Conservation (phyloP, 2,888 invertebrate genomes). For the Drosophila cracens region DNA sequence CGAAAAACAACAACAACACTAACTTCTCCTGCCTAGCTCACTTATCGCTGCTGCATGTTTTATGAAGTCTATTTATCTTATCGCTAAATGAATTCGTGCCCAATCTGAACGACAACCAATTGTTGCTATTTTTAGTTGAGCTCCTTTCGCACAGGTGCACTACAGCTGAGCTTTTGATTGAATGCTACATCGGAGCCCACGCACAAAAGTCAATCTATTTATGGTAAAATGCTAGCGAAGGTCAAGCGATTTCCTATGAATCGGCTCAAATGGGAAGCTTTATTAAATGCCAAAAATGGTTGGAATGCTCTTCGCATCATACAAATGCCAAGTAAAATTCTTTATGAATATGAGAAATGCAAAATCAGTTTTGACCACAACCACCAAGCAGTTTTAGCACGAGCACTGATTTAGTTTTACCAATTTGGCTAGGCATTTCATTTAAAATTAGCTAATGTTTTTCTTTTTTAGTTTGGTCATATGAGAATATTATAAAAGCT, state of each 20-base stretch:
- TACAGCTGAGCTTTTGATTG: constrained; percentile 8
- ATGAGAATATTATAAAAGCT: background rate
- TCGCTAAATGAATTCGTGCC: constrained; percentile 47
- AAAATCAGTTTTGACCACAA: background rate
- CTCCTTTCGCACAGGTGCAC: constrained; percentile 18
- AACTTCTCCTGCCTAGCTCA: constrained; percentile 1
- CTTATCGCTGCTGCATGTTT: constrained; percentile 53
- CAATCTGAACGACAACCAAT: constrained; percentile 61
- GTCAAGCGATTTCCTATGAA: background rate
- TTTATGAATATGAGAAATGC: background rate
- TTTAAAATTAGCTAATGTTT: background rate
- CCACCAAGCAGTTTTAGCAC: background rate
- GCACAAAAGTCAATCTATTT: constrained; percentile 3
- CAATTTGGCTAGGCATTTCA: background rate
- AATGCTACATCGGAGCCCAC: constrained; percentile 1
- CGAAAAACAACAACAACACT: constrained; percentile 1
- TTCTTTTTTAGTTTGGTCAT: background rate
- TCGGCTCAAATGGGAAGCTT: background rate
- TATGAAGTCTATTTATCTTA: constrained; percentile 65
- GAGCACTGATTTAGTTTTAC: background rate
- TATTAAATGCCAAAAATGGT: background rate
- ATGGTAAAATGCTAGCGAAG: constrained; percentile 12
- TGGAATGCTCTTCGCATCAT: background rate
- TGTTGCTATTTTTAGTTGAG: constrained; percentile 57
- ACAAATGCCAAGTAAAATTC: background rate